These are phyloP conservation scores for Penaeus indicus DNA, from an alignment of 1,140 invertebrate species.

Conservation along the genomic window DNA sequence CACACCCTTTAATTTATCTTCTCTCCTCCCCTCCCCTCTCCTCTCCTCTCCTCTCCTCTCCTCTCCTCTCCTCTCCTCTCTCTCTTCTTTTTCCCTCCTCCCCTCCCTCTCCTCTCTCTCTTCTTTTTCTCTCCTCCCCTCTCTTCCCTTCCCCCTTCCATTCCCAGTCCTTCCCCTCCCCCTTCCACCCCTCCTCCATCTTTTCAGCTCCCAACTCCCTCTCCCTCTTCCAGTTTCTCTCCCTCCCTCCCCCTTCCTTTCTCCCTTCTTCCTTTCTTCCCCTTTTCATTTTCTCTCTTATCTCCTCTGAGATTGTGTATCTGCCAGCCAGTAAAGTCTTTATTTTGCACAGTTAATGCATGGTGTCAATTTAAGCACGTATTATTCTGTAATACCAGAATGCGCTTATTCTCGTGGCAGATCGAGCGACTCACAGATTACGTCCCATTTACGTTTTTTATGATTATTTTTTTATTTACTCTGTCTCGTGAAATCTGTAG, in stretches of 20 bases:
- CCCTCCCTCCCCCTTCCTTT: neutral
- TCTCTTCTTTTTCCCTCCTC: neutral
- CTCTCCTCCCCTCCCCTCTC: neutral
- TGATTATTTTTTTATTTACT: too few relatives aligned
- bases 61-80: neutral
- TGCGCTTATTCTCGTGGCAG: too few relatives aligned
- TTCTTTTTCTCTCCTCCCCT: constrained; percentile 14
- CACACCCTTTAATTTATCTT: too few relatives aligned
- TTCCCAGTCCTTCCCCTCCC: neutral
- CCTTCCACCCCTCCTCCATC: neutral
- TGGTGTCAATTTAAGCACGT: too few relatives aligned
- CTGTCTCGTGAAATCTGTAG: too few relatives aligned
- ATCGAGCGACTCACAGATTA: too few relatives aligned
- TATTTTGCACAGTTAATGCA: too few relatives aligned
- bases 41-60: neutral
- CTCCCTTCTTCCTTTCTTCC: too few relatives aligned
- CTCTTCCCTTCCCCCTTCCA: neutral
- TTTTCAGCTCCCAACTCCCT: neutral
- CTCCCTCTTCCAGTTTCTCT: neutral
- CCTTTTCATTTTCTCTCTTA: neutral
- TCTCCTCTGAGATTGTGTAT: neutral
- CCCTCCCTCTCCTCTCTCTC: neutral
- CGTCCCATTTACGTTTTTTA: too few relatives aligned
- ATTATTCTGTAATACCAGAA: too few relatives aligned
- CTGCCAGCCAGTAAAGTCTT: neutral